Base-by-base conservation (phyloP, 2,888 invertebrate species). In the Opisthograptis luteolata region DNA sequence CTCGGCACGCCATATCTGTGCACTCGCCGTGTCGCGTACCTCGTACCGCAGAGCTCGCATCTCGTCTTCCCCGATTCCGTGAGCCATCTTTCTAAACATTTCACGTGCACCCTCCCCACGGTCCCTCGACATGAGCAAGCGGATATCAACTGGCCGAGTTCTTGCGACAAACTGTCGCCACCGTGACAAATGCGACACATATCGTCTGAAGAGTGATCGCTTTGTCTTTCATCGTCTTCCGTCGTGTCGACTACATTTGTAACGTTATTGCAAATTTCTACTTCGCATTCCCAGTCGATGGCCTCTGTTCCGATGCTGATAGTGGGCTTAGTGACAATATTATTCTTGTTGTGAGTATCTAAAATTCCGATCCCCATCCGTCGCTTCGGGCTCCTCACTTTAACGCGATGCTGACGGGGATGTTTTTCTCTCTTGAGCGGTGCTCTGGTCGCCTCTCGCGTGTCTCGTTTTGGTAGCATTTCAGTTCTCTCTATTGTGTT, bases 51-150 rank as follows among this genome's bases (percentile, higher is more conserved):
- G 12, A 96, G 87, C 73, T 96, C 96, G 71, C 96, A 96, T 20
- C 88, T 86, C 5, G 93, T 93, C 51, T 93, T 92, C 19, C 95
- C 94, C 1, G 94, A 94, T 71, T 95, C 94, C 1, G 94, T 94
- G 25, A 96, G 83, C 96, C 96, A 96, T 40, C 92, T 92, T 79
- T 96, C 95, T 62, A 96, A 81, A 72, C 96, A 96, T 48, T 92
- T 92, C 1, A 94, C 91, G 76, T 95, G 95, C 7, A 95, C 93
- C 43, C 94, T 91, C 0, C 95, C 95, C 59, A 95, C 93, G 1
- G 94, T 94, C 0, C 95, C 96, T 0, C 89, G 78, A 54, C 90
- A 90, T 1, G 77, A 92, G 56, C 90, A 90, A 0, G 89, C 86
- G 0, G 88, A 88, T 69, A 90, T 79, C 45, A 90, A 64, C 12